phyloP scores from a whole-genome alignment of 2,797 vertebrate genomes.

The Lepus townsendii region DNA sequence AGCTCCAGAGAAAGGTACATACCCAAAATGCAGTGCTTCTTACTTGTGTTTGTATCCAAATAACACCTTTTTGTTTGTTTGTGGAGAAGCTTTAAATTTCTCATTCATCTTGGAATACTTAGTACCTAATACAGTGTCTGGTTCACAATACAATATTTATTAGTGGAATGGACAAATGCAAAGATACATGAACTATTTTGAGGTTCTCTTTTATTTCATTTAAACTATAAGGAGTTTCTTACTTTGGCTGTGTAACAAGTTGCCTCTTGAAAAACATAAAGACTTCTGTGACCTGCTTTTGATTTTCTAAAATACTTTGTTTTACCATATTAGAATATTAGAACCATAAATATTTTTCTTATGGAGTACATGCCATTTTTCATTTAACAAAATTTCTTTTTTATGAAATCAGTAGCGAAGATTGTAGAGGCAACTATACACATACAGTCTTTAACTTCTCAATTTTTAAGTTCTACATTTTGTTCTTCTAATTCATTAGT shows the following conservation, averaged over 20 bases:
- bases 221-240: background rate
- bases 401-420: conserved; percentile 20
- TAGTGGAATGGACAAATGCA: background rate
- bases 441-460: background rate
- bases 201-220: conserved; percentile 27
- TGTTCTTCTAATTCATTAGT: conserved; percentile 29
- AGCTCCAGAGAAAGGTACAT: conserved; percentile 95
- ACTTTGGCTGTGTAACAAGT: background rate
- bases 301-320: conserved; percentile 13
- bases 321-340: conserved; percentile 28
- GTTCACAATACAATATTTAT: background rate
- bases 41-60: background rate
- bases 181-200: background rate
- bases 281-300: conserved; percentile 7
- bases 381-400: conserved; percentile 49
- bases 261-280: conserved; percentile 58
- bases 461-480: background rate
- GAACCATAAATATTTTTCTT: background rate
- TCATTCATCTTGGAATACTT: background rate
- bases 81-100: background rate
- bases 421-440: background rate
- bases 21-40: accelerated
- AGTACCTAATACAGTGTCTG: background rate
- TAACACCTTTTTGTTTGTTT: background rate
- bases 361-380: background rate